Evolutionary conservation across 2,113 vertebrate species (phyloP), one percentile per base, ranked within the genome.

Genomic region (Carassius gibelio): DNA sequence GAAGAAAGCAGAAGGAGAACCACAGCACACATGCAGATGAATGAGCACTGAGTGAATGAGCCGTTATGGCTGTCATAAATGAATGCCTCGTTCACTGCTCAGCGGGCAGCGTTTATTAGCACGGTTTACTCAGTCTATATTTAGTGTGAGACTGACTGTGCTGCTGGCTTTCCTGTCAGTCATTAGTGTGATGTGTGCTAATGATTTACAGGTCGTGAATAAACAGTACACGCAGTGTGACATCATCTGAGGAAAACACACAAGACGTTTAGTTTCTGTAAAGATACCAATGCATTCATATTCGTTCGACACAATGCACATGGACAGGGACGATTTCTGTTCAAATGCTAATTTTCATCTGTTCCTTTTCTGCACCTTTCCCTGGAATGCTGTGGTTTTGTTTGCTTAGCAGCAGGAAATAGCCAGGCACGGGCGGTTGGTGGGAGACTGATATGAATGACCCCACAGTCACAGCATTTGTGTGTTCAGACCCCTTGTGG

Each of bases 51-150:
- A 74, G 71, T 36, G 52, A 59, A 21, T 59, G 30, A 30, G 30
- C 30, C 30, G 30, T 30, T 30, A 30, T 30, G 30, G 30, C 30
- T 30, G 30, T 30, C 30, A 30, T 30, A 30, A 30, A 30, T 84
- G 61, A 84, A 84, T 84, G 61, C 26, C 19, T 84, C 83, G n/a
- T 84, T 84, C 42, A 84, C 59, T 21, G n/a, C 61, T 84, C 83
- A 68, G 74, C 74, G 17, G 72, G 23, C 71, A 30, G 17, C 38
- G 9, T 34, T 84, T 61, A 75, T 83, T 61, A 83, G 30, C 71
- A 45, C 8, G n/a, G 61, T 68, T 52, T 64, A 57, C 52, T 64
- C 50, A 1, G 6, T 62, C 64, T 84, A 69, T 78, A 68, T 68
- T 81, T 81, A 86, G 77, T 11, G 10, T 66, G 69, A 52, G 69